Evolutionary conservation across 1,140 invertebrate genomes (phyloP).

Genomic region (Mactra quadrangularis): DNA sequence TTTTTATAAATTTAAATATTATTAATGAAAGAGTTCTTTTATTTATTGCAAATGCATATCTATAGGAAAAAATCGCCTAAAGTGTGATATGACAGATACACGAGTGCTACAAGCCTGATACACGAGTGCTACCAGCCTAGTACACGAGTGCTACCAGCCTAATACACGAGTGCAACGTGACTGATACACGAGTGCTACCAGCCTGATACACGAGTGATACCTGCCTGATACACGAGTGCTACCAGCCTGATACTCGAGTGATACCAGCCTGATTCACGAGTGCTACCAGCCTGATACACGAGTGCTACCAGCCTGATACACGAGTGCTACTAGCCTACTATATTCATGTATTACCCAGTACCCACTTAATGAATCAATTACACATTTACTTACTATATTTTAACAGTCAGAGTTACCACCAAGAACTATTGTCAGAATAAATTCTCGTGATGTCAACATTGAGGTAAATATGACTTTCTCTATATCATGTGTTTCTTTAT

Average conservation of each 20-base stretch:
- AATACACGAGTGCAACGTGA: neutral
- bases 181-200: neutral
- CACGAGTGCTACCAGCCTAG: neutral
- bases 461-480: neutral
- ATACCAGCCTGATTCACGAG: neutral
- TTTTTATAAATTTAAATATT: no score
- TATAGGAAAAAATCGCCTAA: neutral
- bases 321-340: neutral
- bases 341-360: neutral
- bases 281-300: neutral
- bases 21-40: no score
- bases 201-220: neutral
- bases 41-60: neutral
- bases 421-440: slow-evolving; percentile 16
- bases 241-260: neutral
- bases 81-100: neutral
- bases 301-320: neutral
- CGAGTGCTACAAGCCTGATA: neutral
- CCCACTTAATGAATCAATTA: neutral
- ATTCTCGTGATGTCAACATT: slow-evolving; percentile 11
- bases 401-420: neutral
- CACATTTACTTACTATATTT: neutral
- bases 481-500: neutral
- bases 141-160: neutral
- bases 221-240: neutral